Conservation (phyloP, 2,113 vertebrate species). For the Mesoclemmys tuberculata region DNA sequence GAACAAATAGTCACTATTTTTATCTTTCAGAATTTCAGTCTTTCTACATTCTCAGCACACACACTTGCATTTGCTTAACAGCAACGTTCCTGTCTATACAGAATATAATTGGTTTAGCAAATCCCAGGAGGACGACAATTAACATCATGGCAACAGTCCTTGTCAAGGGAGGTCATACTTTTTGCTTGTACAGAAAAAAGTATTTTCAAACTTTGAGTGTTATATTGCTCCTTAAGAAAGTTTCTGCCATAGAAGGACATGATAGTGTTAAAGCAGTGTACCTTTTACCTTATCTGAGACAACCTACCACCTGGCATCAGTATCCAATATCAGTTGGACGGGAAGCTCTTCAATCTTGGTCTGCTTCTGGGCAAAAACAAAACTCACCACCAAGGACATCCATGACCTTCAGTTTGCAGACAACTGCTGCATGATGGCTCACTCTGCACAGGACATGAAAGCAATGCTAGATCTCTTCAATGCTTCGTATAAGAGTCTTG, state of each 20-base stretch:
- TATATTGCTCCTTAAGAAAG: neutral
- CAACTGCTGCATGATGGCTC: too few species aligned
- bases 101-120: neutral
- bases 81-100: neutral
- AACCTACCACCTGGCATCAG: too few species aligned
- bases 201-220: neutral
- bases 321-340: too few species aligned
- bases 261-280: neutral
- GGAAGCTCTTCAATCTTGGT: too few species aligned
- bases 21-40: neutral
- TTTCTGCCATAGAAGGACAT: conserved; percentile 4
- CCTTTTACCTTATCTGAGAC: too few species aligned
- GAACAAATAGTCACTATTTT: neutral
- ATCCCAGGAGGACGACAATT: conserved; percentile 11
- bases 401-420: too few species aligned
- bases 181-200: neutral
- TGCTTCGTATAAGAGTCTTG: too few species aligned
- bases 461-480: too few species aligned
- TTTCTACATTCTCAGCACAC: neutral
- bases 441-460: too few species aligned
- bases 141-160: conserved; percentile 16
- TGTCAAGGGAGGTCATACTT: neutral
- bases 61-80: neutral
- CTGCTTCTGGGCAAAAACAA: too few species aligned
- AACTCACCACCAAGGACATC: too few species aligned